A percentile compares a stretch with the other conserved stretches of the same genome.
Evolutionary conservation across 2,113 vertebrate species (phyloP).

Genomic region (Neodontobutis hainanensis): DNA sequence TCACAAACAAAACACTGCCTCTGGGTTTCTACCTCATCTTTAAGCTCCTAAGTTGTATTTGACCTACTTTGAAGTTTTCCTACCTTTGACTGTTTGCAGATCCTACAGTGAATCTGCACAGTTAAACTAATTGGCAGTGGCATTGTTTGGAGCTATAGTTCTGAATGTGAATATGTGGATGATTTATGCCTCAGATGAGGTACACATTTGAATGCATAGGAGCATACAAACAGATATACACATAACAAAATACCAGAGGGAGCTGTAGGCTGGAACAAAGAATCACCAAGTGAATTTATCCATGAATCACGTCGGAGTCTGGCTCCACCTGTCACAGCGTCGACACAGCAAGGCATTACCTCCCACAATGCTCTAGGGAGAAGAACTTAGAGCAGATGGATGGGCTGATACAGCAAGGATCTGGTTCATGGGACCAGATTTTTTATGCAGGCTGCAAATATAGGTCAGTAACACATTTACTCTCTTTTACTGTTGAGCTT

Average conservation of each 20-base stretch:
- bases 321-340: conserved; percentile 52
- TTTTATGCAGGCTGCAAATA: conserved; percentile 61
- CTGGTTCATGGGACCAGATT: conserved; percentile 59
- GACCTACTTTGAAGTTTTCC: conserved; percentile 58
- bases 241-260: conserved; percentile 33
- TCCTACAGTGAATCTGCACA: conserved; percentile 30
- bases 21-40: conserved; percentile 38
- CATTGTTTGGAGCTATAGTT: conserved; percentile 35
- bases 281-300: conserved; percentile 49
- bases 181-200: conserved; percentile 39
- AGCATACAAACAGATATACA: conserved; percentile 1
- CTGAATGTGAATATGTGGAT: conserved; percentile 45
- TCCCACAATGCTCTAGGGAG: conserved; percentile 55
- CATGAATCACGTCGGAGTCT: conserved; percentile 34
- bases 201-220: not conserved
- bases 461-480: conserved; percentile 72
- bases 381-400: conserved; percentile 62
- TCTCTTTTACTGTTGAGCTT: conserved; percentile 56
- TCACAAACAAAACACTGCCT: conserved; percentile 33
- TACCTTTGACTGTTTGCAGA: conserved; percentile 28
- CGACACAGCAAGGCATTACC: conserved; percentile 40
- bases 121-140: conserved; percentile 26
- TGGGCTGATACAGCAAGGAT: conserved; percentile 59
- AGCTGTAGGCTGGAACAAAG: conserved; percentile 21
- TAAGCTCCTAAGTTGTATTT: conserved; percentile 41